Evolutionary conservation across 2,113 vertebrate genomes (phyloP).

Genomic region (Emydocephalus ijimae): DNA sequence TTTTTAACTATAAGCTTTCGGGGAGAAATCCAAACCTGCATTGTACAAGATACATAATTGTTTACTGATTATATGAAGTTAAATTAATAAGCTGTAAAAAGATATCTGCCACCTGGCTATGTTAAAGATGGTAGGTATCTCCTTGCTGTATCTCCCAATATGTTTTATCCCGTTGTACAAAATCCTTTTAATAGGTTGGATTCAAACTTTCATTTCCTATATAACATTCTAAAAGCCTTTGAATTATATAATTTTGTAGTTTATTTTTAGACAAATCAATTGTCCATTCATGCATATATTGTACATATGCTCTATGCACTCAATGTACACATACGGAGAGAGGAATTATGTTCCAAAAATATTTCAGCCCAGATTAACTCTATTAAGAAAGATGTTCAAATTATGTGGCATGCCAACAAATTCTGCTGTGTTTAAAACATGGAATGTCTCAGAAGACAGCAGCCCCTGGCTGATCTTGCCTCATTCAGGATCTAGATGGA

Average conservation of each 20-base stretch:
- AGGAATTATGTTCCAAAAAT: background rate
- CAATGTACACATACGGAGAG: background rate
- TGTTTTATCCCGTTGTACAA: background rate
- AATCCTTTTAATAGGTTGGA: background rate
- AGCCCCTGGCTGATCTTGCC: background rate
- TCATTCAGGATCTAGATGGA: background rate
- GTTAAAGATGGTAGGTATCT: background rate
- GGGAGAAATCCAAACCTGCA: background rate
- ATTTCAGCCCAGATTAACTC: background rate
- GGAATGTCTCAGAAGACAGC: background rate
- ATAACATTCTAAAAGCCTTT: background rate
- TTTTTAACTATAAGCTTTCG: background rate
- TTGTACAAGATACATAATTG: background rate
- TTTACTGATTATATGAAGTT: background rate
- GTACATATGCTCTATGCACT: background rate
- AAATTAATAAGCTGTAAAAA: background rate
- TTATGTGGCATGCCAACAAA: background rate
- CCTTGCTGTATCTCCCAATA: background rate
- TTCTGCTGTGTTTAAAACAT: background rate
- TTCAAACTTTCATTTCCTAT: background rate
- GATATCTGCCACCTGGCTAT: background rate
- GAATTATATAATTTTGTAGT: background rate
- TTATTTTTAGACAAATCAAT: background rate
- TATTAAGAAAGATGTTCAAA: background rate
- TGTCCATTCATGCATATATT: background rate